These are phyloP conservation scores for Phymorhynchus buccinoides DNA, from an alignment of 1,140 invertebrate genomes.

Conservation along the genomic window DNA sequence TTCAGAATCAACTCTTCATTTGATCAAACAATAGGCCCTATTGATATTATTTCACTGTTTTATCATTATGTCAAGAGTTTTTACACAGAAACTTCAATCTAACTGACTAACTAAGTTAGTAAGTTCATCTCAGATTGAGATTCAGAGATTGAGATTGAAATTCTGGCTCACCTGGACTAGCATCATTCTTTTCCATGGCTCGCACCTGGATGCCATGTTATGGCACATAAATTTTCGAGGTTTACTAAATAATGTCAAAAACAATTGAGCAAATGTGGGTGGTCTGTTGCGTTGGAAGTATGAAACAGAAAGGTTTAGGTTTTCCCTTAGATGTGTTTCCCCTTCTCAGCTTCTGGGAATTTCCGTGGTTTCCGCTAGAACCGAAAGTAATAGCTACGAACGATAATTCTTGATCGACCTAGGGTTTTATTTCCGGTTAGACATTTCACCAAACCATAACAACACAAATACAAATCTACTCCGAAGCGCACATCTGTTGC, in stretches of 20 bases:
- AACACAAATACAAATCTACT: too few relatives aligned
- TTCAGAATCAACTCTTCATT: too few relatives aligned
- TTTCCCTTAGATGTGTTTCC: background rate
- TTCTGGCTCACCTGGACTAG: background rate
- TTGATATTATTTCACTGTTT: too few relatives aligned
- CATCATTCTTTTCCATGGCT: background rate
- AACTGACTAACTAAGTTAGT: background rate
- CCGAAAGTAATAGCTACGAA: background rate
- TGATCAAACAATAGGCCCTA: too few relatives aligned
- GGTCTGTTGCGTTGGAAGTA: too few relatives aligned
- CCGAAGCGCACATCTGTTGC: too few relatives aligned
- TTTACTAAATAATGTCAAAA: background rate
- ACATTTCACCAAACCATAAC: too few relatives aligned
- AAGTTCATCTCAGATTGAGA: background rate
- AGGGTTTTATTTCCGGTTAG: too few relatives aligned
- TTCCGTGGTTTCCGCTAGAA: background rate
- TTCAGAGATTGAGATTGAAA: background rate
- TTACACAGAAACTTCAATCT: background rate
- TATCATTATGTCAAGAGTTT: background rate
- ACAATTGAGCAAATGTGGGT: background rate
- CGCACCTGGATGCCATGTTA: background rate
- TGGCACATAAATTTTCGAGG: background rate
- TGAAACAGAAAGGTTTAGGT: background rate
- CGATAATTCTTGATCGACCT: background rate
- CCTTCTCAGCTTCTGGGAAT: constrained; percentile 2